A percentile compares a stretch with the other conserved stretches of the same genome.
These are phyloP conservation scores for Chionis minor DNA, from an alignment of 2,113 vertebrate species.

Conservation along the genomic window DNA sequence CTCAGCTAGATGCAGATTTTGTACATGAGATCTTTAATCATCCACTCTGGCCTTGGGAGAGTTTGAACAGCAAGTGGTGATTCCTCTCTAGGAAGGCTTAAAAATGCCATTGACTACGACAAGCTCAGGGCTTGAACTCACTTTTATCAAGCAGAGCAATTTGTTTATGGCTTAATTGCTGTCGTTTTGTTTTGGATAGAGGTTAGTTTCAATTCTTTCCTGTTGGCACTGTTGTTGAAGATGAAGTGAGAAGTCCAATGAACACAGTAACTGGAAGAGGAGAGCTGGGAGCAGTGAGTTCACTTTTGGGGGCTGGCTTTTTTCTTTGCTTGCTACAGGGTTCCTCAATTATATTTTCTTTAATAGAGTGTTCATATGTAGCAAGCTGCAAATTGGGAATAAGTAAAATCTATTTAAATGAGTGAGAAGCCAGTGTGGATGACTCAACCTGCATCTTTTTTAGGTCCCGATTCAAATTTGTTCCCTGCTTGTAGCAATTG, in stretches of 20 bases:
- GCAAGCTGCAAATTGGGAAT: background rate
- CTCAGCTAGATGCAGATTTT: background rate
- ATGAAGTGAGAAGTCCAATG: background rate
- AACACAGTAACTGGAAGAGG: background rate
- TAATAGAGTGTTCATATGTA: rapidly evolving
- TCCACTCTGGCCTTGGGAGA: background rate
- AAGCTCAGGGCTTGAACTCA: background rate
- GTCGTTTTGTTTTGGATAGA: background rate
- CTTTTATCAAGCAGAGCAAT: background rate
- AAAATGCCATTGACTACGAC: background rate
- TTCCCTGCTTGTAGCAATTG: background rate
- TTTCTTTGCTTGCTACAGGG: background rate
- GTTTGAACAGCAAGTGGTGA: background rate
- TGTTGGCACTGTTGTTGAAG: background rate
- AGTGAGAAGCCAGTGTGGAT: background rate
- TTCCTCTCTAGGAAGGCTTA: background rate
- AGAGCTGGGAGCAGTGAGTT: background rate
- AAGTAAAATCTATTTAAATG: background rate
- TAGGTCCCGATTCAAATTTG: background rate
- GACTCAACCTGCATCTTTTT: background rate
- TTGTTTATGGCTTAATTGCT: background rate
- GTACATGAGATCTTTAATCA: background rate
- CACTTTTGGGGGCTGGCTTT: background rate
- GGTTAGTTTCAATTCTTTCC: background rate
- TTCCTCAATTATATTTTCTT: background rate